phyloP scores from a whole-genome alignment of 2,113 vertebrate genomes.

The Agelaius tricolor region DNA sequence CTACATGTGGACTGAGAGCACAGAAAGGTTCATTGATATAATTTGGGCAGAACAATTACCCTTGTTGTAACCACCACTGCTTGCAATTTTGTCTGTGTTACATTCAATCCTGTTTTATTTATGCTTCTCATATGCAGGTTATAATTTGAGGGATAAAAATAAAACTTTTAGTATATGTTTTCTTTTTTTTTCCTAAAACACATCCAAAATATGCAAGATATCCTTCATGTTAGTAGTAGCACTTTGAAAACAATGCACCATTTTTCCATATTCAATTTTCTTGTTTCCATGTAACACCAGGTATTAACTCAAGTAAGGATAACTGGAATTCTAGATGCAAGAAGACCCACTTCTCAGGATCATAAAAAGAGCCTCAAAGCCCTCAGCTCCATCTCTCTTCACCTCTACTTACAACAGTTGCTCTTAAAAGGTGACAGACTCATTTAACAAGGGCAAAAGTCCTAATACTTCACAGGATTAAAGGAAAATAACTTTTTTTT shows the following conservation, averaged over 20 bases:
- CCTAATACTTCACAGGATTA: neutral
- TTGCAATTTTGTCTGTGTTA: neutral
- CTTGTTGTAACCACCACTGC: neutral
- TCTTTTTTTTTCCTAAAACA: neutral
- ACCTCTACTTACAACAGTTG: neutral
- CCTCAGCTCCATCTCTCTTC: neutral
- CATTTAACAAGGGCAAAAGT: neutral
- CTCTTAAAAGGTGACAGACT: neutral
- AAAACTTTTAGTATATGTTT: neutral
- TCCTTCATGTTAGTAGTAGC: neutral
- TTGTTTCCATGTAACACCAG: neutral
- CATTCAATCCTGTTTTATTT: neutral
- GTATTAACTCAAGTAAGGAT: neutral
- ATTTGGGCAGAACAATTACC: constrained; percentile 8
- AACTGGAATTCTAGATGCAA: neutral
- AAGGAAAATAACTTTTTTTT: neutral
- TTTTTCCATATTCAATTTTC: neutral
- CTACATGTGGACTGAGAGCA: neutral
- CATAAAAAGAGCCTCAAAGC: neutral
- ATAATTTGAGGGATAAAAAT: constrained; percentile 69
- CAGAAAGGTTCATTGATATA: constrained; percentile 33
- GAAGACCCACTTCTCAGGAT: neutral
- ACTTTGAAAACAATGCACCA: neutral
- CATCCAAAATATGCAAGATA: neutral
- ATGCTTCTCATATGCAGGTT: constrained; percentile 36